Evolutionary conservation across 1,140 invertebrate genomes (phyloP), one percentile per base, ranked within the genome.

Genomic region (Lordiphosa stackelbergi): DNA sequence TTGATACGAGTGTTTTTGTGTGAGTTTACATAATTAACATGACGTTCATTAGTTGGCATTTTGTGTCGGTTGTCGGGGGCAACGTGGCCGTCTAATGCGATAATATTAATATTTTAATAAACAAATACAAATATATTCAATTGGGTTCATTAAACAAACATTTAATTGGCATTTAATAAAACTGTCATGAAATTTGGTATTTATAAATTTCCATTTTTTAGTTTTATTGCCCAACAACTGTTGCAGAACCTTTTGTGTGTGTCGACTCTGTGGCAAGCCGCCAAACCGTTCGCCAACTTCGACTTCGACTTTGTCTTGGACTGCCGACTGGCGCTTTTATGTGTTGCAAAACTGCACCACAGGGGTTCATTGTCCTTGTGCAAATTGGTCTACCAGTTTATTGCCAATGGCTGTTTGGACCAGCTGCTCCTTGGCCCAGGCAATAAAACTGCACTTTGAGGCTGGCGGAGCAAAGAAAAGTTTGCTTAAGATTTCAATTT

Each of bases 311-410:
- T 38, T 24, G 4, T 43, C 43, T 52, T 69, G 36, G 53, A 43
- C 31, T 47, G 8, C 45, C 38, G 41, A 38, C n/a, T 11, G 22
- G 16, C 28, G n/a, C 51, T 38, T 68, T 68, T 70, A 55, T 70
- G 28, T 34, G 58, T 43, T 60, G 72, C 77, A 63, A 75, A 69
- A 79, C 72, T 81, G 78, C 77, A 83, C 77, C 77, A 55, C 77
- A 81, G 77, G 77, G 77, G 77, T 81, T 81, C 77, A 81, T 83
- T 74, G 77, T 84, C 77, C 77, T 81, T 81, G 77, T 83, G 78
- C 77, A 81, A 81, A 81, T 81, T 81, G 77, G 77, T 83, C 78
- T 77, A 55, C 22, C 52, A 72, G 68, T 81, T 81, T 81, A 81
- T 81, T 65, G 77, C 77, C 57, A 69, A 56, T 65, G 61, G 54